phyloP scores from a whole-genome alignment of 64 coral and sea anemone genomes.

The Trachythela sp. region DNA sequence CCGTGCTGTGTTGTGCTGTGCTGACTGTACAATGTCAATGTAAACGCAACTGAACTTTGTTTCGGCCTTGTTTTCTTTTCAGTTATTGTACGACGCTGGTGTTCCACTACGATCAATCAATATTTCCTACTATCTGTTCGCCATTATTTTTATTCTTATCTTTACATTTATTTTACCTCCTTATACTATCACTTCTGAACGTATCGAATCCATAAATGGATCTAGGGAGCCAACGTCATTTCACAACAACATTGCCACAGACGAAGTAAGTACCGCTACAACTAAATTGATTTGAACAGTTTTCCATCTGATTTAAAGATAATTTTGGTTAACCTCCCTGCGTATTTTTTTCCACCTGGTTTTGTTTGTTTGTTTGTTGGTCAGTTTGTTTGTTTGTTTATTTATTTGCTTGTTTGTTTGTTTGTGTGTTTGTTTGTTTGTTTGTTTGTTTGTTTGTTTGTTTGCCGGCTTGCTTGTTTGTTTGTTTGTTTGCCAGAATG shows the following conservation, averaged over 20 bases:
- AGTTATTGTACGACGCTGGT: neutral
- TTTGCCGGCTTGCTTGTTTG: no score
- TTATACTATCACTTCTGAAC: neutral
- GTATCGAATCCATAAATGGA: neutral
- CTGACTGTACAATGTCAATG: neutral
- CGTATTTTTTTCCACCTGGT: no score
- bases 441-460: no score
- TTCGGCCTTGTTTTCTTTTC: neutral
- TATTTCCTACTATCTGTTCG: neutral
- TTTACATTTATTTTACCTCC: neutral
- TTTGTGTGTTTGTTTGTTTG: no score
- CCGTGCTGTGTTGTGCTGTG: no score
- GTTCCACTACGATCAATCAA: neutral
- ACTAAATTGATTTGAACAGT: neutral
- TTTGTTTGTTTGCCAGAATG: no score
- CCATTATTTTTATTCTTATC: neutral
- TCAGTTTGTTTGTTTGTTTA: no score
- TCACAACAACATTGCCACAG: neutral
- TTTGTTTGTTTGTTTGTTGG: no score
- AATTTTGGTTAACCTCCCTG: no score
- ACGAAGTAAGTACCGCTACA: neutral
- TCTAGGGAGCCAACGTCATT: neutral
- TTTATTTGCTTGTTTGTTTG: no score
- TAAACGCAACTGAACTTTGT: no score
- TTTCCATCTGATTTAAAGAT: no score